A percentile compares a stretch with the other conserved stretches of the same genome.
Conservation (phyloP, 1,140 invertebrate genomes). For the Zaprionus davidi region DNA sequence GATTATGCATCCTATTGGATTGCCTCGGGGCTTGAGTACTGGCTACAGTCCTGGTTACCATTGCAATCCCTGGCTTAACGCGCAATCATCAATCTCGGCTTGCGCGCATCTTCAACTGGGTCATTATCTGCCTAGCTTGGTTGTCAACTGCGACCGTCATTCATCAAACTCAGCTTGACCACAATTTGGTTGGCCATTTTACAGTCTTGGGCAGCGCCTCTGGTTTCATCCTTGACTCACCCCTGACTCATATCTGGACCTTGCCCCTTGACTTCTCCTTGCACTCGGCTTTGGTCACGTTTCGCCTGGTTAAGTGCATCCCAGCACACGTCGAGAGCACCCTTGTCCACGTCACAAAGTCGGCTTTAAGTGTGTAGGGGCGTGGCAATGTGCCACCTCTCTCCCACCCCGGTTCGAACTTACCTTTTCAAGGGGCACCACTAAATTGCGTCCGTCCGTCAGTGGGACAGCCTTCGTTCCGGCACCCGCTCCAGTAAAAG, state of each 20-base stretch:
- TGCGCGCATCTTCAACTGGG: constrained; percentile 29
- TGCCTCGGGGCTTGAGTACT: background rate
- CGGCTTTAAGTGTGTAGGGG: constrained; percentile 62
- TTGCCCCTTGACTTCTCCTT: background rate
- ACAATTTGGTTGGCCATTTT: constrained; percentile 60
- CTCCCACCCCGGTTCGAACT: constrained; percentile 23
- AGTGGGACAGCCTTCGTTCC: constrained; percentile 44
- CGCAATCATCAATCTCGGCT: constrained; percentile 63
- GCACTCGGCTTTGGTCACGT: constrained; percentile 66
- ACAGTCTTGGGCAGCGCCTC: constrained; percentile 18
- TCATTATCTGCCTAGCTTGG: constrained; percentile 35
- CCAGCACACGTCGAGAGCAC: constrained; percentile 42
- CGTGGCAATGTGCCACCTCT: background rate
- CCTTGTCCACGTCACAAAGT: constrained; percentile 50
- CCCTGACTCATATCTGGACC: background rate
- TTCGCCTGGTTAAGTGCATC: constrained; percentile 68
- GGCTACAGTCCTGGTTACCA: background rate
- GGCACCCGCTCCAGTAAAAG: constrained; percentile 15
- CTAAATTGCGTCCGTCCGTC: constrained; percentile 67
- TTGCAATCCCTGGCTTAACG: background rate
- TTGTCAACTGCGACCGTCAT: constrained; percentile 48
- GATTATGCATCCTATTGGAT: constrained; percentile 64
- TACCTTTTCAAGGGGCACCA: constrained; percentile 84
- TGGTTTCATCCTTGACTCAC: constrained; percentile 7
- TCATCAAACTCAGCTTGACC: constrained; percentile 66